Evolutionary conservation across 2,888 invertebrate genomes (phyloP).

Genomic region (Ethmia dodecea): DNA sequence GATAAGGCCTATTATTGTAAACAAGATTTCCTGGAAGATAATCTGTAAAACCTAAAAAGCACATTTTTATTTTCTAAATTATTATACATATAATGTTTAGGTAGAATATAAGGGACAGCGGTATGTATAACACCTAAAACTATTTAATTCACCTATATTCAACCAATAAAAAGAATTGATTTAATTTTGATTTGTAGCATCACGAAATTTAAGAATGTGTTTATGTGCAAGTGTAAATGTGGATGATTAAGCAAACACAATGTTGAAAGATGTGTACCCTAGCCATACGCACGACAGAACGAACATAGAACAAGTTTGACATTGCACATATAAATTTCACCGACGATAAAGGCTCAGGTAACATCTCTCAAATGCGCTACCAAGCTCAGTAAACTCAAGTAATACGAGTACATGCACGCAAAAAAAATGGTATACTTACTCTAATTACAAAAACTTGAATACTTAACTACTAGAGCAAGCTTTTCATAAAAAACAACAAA

Average conservation of each 20-base stretch:
- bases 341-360: conserved; percentile 61
- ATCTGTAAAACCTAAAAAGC: no score
- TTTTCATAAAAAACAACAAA: conserved; percentile 17
- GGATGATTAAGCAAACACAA: conserved; percentile 7
- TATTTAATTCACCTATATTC: no score
- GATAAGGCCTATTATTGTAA: no score
- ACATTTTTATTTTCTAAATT: no score
- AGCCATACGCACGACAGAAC: conserved; percentile 55
- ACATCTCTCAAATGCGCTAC: conserved; percentile 73
- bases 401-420: conserved; percentile 52
- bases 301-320: conserved; percentile 5
- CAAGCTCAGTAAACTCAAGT: conserved; percentile 31
- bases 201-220: no score
- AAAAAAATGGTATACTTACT: conserved; percentile 20
- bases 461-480: conserved; percentile 20
- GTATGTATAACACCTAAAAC: no score
- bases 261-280: conserved; percentile 74
- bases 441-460: conserved; percentile 18
- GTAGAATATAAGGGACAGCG: no score
- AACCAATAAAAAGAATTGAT: no score
- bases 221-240: background rate
- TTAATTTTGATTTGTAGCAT: no score
- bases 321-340: conserved; percentile 19
- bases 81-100: no score
- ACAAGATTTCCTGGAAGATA: no score